Base-by-base conservation (phyloP, 2,888 invertebrate species). In the Pammene fasciana region DNA sequence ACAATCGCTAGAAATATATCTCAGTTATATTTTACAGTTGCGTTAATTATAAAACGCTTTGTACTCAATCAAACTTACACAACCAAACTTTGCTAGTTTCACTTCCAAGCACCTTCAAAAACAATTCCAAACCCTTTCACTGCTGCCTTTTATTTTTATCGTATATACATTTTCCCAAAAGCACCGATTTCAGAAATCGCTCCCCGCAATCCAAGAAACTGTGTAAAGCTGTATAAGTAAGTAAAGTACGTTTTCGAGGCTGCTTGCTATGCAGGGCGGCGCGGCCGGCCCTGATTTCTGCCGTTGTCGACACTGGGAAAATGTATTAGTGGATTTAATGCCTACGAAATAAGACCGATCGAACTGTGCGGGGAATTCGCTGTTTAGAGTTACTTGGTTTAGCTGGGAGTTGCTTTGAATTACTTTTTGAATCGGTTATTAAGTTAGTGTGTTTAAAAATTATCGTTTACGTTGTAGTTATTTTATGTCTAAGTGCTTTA, bases 301-400 rank as follows among this genome's bases (percentile, higher is more conserved):
- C 82, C 85, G 83, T 85, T 84, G 89, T 88, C 90, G 88, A 84
- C 91, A 86, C 82, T 79, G 82, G 81, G 81, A 85, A 90, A 90
- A 92, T 90, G 88, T 91, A 90, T 90, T 91, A 90, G 89, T 86
- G 79, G 86, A 83, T 87, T 89, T 89, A 87, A 86, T 87, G 86
- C 85, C 84, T 83, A 83, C 86, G 79, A 83, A 88, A 87, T 88
- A 85, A 82, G 79, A 82, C 81, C 83, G 79, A 79, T 78, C 70
- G 77, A 74, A 81, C 76, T 88, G 88, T 86, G 89, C 83, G 76
- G 76, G 68, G 89, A 89, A 89, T 90, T 82, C 78, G 72, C 79
- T 88, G 88, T 88, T 83, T 83, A 82, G 64, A 71, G 62, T 56
- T 70, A 66, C 71, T 67, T 54, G 70, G 71, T 74, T 72, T 71